Evolutionary conservation across 2,888 invertebrate species (phyloP), one percentile per base, ranked within the genome.

Genomic region (Cerceris ruficornis): DNA sequence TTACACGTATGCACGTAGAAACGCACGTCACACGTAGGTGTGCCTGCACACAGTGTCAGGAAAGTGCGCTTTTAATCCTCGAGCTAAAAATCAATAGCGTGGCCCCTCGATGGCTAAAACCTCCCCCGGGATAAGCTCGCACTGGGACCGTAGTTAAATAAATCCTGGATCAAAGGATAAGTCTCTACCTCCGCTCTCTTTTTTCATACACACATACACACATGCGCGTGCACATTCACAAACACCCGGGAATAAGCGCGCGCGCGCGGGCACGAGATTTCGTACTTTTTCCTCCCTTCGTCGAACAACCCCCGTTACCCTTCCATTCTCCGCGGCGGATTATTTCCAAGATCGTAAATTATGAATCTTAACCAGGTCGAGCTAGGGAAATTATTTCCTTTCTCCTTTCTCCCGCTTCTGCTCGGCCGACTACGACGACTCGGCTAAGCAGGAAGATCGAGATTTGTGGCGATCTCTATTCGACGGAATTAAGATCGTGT

Each of bases 151-250:
- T 92, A 92, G 91, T 92, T 92, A 92, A 92, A 92, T 92, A 92
- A 92, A 92, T 92, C 92, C 92, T 84, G 92, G 92, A 92, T 92
- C 91, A 92, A 92, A 90, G 92, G 92, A 92, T 92, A 90, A 92
- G 90, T 88, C 89, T 28, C 89, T 84, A 71, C 81, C 86, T 86
- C 77, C 76, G 71, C 88, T 89, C 88, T 91, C 90, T 78, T 85
- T 85, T 85, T 81, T 81, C 71, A 70, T 74, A 74, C 79, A 73
- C 82, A 83, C 79, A 78, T 76, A 70, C 70, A 17, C 62, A 52
- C 66, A 55, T 69, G 67, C 65, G 14, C 66, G 58, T 69, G 67
- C 65, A 17, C 28, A 28, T 28, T 28, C 28, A 28, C 28, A 28
- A 28, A 28, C 28, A 28, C 28, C 28, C 2, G 1, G 4, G 28